Percentiles rank a stretch among this genome's conserved stretches.
Evolutionary conservation across 2,797 vertebrate genomes (phyloP).

Genomic region (Chaenodraco wilsoni): DNA sequence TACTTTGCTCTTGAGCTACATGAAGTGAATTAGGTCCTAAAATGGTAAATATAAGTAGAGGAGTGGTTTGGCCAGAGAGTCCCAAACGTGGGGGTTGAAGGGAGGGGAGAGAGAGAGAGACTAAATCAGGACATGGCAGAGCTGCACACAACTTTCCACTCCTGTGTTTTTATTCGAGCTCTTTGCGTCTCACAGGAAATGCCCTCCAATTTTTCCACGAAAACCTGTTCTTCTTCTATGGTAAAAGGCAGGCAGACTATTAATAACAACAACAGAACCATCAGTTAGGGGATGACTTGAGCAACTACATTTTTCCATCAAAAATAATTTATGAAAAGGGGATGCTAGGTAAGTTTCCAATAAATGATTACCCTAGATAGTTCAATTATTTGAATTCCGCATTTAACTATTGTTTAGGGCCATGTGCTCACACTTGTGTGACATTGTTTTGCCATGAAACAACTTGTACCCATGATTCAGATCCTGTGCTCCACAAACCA

Average conservation of each 20-base stretch:
- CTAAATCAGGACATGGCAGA: constrained; percentile 68
- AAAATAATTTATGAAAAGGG: too few relatives aligned
- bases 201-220: constrained; percentile 63
- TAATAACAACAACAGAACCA: constrained; percentile 49
- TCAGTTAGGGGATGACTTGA: neutral
- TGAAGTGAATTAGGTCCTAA: constrained; percentile 46
- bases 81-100: constrained; percentile 33
- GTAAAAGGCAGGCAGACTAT: constrained; percentile 46
- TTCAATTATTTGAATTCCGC: neutral
- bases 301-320: constrained; percentile 3
- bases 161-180: constrained; percentile 71
- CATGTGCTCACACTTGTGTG: neutral
- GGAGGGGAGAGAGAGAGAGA: constrained; percentile 36
- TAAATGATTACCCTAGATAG: neutral
- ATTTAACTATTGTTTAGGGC: neutral
- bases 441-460: constrained; percentile 62
- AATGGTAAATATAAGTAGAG: constrained; percentile 57
- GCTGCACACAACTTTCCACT: constrained; percentile 70
- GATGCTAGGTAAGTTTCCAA: neutral
- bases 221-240: constrained; percentile 56
- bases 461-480: constrained; percentile 65
- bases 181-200: constrained; percentile 77
- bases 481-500: constrained; percentile 55
- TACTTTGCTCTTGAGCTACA: constrained; percentile 17
- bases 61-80: constrained; percentile 28